Conservation (phyloP, 2,797 vertebrate species). For the Poecilia gillii region DNA sequence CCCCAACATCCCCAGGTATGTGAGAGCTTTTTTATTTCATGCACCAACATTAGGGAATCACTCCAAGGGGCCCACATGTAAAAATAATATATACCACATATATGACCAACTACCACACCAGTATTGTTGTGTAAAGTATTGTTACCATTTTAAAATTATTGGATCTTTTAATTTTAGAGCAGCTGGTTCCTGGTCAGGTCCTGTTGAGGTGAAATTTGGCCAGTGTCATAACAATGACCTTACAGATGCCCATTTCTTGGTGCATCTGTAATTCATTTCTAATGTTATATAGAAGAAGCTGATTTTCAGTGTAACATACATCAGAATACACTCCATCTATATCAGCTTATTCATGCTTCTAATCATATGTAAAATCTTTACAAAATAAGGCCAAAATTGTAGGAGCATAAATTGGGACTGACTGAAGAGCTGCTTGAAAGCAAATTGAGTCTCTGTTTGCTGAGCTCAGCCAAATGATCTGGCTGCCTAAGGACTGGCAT, state of each 20-base stretch:
- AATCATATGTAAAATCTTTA: background rate
- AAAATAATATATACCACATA: background rate
- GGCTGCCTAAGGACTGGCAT: background rate
- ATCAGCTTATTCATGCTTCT: background rate
- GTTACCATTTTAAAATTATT: background rate
- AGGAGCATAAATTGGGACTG: background rate
- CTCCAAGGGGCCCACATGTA: background rate
- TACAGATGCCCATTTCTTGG: background rate
- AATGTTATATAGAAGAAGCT: background rate
- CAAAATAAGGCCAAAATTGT: background rate
- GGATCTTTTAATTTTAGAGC: background rate
- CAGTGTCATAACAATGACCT: background rate
- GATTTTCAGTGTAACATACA: background rate
- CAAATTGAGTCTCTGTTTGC: background rate
- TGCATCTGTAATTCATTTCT: background rate
- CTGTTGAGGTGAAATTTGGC: background rate
- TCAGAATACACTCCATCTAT: background rate
- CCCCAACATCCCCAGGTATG: background rate
- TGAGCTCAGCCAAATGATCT: slow-evolving; percentile 1
- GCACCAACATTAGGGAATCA: background rate
- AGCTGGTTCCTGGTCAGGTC: background rate
- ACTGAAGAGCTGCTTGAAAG: background rate
- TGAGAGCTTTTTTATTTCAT: background rate
- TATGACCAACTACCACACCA: background rate
- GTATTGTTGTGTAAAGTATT: background rate